phyloP scores from a whole-genome alignment of 2,797 vertebrate species.

The Propithecus perrieri region DNA sequence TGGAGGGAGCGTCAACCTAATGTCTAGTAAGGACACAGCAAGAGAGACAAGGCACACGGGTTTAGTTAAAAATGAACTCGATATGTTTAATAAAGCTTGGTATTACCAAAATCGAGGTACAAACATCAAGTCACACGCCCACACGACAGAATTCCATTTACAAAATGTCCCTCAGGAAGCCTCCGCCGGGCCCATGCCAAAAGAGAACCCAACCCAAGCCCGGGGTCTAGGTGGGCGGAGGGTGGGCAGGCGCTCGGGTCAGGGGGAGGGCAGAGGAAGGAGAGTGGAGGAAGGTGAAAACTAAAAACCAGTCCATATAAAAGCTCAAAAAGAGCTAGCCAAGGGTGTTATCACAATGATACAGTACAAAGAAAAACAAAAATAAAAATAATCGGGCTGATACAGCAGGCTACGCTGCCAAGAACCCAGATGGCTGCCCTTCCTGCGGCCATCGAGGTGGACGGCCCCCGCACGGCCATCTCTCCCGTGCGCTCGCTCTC shows the following conservation, averaged over 20 bases:
- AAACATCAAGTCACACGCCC: slow-evolving; percentile 94
- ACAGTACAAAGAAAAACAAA: slow-evolving; percentile 81
- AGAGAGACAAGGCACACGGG: slow-evolving; percentile 98
- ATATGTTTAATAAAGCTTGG: slow-evolving; percentile 98
- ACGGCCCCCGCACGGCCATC: slow-evolving; percentile 6
- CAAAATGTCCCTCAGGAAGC: slow-evolving; percentile 88
- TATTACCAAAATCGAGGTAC: slow-evolving; percentile 95
- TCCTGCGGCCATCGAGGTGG: background rate
- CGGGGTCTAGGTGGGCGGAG: slow-evolving; percentile 71
- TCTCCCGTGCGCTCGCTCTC: slow-evolving; percentile 6
- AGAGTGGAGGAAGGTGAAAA: slow-evolving; percentile 81
- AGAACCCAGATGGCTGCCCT: slow-evolving; percentile 83
- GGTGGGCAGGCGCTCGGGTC: slow-evolving; percentile 68
- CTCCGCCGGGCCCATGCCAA: slow-evolving; percentile 86
- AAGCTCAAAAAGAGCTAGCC: slow-evolving; percentile 87
- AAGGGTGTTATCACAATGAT: slow-evolving; percentile 85
- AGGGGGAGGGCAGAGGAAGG: slow-evolving; percentile 81
- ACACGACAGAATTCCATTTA: slow-evolving; percentile 92
- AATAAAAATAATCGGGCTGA: slow-evolving; percentile 58
- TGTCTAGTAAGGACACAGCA: slow-evolving; percentile 94
- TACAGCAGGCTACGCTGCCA: slow-evolving; percentile 87
- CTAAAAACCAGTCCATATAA: slow-evolving; percentile 76
- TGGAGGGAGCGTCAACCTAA: slow-evolving; percentile 91
- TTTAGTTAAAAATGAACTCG: slow-evolving; percentile 96
- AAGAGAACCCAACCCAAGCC: slow-evolving; percentile 80